Evolutionary conservation across 2,113 vertebrate species (phyloP).

Genomic region (Noctilio leporinus): DNA sequence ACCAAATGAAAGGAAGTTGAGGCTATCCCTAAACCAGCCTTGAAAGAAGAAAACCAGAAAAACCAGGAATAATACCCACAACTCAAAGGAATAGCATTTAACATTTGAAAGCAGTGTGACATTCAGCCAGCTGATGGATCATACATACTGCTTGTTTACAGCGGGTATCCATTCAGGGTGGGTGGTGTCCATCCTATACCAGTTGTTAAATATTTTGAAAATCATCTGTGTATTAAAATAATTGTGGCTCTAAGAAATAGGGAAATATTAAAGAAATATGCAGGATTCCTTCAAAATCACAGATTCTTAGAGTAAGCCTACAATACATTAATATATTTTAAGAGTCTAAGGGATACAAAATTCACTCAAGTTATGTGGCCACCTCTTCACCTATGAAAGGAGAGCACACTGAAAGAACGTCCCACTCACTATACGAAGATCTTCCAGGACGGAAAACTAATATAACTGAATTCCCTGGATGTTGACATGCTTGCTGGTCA

Average conservation of each 20-base stretch:
- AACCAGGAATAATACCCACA: background rate
- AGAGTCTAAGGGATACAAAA: background rate
- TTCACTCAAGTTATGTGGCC: background rate
- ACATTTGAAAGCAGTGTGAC: background rate
- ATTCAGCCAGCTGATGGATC: background rate
- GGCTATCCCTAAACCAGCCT: background rate
- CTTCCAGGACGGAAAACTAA: background rate
- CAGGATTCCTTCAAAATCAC: background rate
- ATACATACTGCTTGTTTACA: background rate
- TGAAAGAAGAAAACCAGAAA: background rate
- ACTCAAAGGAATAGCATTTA: background rate
- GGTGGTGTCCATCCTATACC: background rate
- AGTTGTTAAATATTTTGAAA: conserved; percentile 47
- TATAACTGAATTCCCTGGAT: background rate
- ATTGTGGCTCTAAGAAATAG: background rate
- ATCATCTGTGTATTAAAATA: conserved; percentile 1
- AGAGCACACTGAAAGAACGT: background rate
- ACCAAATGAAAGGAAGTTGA: background rate
- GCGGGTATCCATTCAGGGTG: background rate
- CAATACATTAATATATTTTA: background rate
- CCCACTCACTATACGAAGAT: background rate
- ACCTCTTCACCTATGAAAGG: background rate
- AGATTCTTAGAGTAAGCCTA: background rate
- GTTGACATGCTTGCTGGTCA: background rate
- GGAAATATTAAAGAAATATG: background rate